phyloP scores from a whole-genome alignment of 2,113 vertebrate genomes.

The Hyperopisus bebe region DNA sequence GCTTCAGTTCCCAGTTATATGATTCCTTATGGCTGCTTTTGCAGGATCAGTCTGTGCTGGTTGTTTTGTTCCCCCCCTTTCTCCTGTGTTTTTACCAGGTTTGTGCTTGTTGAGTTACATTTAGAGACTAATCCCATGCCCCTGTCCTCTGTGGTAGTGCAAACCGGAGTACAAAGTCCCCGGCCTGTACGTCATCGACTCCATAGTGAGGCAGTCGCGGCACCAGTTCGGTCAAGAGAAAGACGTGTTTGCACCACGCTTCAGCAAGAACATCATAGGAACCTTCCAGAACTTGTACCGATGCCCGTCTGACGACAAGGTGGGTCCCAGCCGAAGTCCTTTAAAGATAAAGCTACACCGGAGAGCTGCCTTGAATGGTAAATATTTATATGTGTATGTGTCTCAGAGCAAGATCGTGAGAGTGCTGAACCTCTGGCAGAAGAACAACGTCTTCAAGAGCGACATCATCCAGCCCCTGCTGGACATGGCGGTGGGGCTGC shows the following conservation, averaged over 20 bases:
- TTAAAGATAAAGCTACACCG: no score
- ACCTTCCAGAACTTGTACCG: conserved; percentile 98
- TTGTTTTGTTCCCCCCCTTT: background rate
- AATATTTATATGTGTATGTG: conserved; percentile 12
- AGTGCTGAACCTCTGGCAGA: conserved; percentile 97
- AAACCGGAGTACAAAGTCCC: conserved; percentile 99
- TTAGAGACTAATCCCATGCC: background rate
- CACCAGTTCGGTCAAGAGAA: conserved; percentile 98
- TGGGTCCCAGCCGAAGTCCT: conserved; percentile 37
- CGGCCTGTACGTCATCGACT: conserved; percentile 95
- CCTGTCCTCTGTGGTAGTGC: conserved; percentile 61
- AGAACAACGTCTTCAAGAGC: conserved; percentile 97
- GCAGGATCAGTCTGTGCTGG: background rate
- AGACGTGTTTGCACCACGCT: conserved; percentile 94
- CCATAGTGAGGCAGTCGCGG: conserved; percentile 93
- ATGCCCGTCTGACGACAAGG: conserved; percentile 96
- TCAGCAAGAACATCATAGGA: conserved; percentile 96
- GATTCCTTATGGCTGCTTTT: background rate
- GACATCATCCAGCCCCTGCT: conserved; percentile 96
- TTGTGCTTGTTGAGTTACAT: background rate
- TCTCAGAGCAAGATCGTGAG: conserved; percentile 94
- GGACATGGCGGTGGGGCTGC: conserved; percentile 94
- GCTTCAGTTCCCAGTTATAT: background rate
- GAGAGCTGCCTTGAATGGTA: background rate
- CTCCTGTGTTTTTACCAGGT: background rate